These are phyloP conservation scores for Venustaconcha ellipsiformis DNA, from an alignment of 1,140 invertebrate genomes.

Conservation along the genomic window DNA sequence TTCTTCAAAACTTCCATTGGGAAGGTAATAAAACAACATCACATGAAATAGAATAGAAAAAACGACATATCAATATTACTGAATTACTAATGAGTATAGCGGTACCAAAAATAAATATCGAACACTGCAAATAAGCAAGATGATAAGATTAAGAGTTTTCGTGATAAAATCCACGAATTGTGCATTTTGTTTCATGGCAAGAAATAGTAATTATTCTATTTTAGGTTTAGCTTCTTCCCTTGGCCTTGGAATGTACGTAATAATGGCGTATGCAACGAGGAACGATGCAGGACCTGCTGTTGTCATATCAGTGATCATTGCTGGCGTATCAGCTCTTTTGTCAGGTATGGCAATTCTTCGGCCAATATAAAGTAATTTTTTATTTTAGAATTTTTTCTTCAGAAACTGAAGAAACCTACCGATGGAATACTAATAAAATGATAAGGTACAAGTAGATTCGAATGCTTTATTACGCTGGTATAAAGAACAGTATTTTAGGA, in stretches of 20 bases:
- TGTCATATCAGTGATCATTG: conserved; percentile 87
- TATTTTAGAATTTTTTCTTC: neutral
- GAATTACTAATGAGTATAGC: too few species aligned
- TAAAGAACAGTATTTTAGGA: neutral
- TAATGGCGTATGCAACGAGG: conserved; percentile 88
- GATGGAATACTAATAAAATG: neutral
- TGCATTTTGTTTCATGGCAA: too few species aligned
- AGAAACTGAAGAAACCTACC: neutral
- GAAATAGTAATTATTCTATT: neutral
- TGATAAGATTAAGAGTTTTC: too few species aligned
- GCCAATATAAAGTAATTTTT: neutral
- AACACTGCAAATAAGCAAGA: too few species aligned
- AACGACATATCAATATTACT: too few species aligned
- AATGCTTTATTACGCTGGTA: neutral
- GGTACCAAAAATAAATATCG: too few species aligned
- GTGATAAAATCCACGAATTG: too few species aligned
- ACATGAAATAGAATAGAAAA: too few species aligned
- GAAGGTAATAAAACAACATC: too few species aligned
- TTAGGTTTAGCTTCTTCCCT: conserved; percentile 84
- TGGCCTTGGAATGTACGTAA: conserved; percentile 89
- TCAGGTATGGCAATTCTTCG: conserved; percentile 62
- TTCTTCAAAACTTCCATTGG: too few species aligned
- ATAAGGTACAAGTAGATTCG: neutral
- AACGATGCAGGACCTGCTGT: conserved; percentile 88
- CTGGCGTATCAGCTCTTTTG: conserved; percentile 86